Conservation (phyloP, 2,113 vertebrate genomes). For the Dromaius novaehollandiae region DNA sequence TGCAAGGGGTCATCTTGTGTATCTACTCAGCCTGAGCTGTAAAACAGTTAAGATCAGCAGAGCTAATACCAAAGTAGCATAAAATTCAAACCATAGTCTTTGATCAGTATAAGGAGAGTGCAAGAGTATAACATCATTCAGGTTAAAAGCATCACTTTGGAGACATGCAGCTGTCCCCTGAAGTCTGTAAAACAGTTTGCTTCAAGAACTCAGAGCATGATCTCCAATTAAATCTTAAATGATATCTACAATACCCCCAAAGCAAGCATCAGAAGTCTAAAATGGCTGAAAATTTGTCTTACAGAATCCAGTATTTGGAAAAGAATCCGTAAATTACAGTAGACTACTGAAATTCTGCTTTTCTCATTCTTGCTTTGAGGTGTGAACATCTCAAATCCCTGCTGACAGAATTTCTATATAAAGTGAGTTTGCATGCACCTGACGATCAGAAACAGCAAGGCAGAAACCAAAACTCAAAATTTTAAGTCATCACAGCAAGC, state of each 20-base stretch:
- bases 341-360: neutral
- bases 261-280: neutral
- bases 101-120: neutral
- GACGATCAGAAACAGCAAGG: too few species aligned
- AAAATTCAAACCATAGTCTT: neutral
- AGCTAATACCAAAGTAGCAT: neutral
- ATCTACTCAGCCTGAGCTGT: neutral
- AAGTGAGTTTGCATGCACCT: neutral
- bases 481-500: neutral
- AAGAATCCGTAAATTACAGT: neutral
- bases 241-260: neutral
- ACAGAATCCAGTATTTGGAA: neutral
- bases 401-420: neutral
- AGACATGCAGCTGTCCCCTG: neutral
- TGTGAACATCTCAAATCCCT: neutral
- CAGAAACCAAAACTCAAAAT: neutral
- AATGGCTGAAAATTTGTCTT: neutral
- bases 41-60: neutral
- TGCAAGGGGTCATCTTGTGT: too few species aligned
- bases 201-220: neutral
- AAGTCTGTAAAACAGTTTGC: neutral
- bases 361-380: neutral
- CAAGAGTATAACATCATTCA: neutral
- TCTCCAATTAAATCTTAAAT: neutral
- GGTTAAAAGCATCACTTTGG: neutral